These are phyloP conservation scores for Drosophila watanabei DNA, from an alignment of 1,140 invertebrate genomes.

Conservation along the genomic window DNA sequence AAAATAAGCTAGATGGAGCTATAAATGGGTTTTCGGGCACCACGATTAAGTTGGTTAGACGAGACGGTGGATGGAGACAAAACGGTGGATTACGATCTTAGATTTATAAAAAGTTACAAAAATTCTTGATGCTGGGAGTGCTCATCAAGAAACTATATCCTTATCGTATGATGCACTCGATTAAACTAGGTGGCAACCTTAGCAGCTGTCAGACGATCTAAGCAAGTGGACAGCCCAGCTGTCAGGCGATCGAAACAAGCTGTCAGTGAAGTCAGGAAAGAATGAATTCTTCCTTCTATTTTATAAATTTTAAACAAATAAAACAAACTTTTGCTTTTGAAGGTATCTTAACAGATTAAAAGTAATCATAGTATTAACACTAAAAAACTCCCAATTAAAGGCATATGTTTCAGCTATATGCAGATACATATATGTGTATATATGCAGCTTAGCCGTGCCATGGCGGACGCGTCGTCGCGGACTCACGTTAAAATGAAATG, in stretches of 20 bases:
- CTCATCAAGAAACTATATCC: not conserved
- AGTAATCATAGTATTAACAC: not conserved
- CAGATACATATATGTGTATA: not conserved
- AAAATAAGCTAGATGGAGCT: conserved; percentile 28
- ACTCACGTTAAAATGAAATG: conserved; percentile 79
- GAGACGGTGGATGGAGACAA: not conserved
- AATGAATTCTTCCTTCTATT: too few species aligned
- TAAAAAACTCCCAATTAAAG: not conserved
- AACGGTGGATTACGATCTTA: not conserved
- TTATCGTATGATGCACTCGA: not conserved
- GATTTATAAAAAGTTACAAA: not conserved
- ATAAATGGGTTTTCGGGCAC: conserved; percentile 7
- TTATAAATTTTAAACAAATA: too few species aligned
- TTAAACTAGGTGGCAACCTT: not conserved
- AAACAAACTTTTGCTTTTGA: not conserved
- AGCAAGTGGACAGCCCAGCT: not conserved
- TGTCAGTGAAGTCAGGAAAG: not conserved
- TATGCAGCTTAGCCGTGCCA: not conserved
- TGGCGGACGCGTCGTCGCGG: conserved; percentile 2
- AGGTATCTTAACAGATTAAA: not conserved
- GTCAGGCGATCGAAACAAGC: not conserved
- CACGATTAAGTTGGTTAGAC: conserved; percentile 3
- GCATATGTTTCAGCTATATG: not conserved
- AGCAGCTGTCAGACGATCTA: not conserved
- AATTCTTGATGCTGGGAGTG: not conserved